Conservation (phyloP, 2,797 vertebrate genomes). For the Decapterus maruadsi region DNA sequence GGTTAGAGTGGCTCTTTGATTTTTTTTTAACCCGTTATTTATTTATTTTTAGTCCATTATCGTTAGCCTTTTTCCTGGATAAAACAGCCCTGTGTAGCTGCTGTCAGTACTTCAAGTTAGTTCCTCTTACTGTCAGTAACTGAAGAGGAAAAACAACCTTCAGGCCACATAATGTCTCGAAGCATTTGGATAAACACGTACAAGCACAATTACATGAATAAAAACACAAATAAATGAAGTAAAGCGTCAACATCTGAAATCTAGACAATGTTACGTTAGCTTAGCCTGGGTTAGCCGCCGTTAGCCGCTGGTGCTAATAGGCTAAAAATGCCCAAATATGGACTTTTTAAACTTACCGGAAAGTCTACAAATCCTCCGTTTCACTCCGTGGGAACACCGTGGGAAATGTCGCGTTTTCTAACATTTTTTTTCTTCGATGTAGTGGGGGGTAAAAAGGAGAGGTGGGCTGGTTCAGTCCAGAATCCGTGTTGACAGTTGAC, state of each 20-base stretch:
- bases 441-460: background rate
- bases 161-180: no score
- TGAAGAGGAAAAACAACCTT: background rate
- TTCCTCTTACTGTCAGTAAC: slow-evolving; percentile 27
- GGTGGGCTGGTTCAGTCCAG: slow-evolving; percentile 3
- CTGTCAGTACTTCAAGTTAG: background rate
- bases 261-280: slow-evolving; percentile 7
- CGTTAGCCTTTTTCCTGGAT: background rate
- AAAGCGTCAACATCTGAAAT: no score
- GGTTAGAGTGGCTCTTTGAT: no score
- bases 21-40: background rate
- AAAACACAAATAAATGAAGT: accelerated
- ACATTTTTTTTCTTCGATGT: slow-evolving; percentile 44
- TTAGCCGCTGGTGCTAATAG: slow-evolving; percentile 60
- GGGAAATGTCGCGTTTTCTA: slow-evolving; percentile 3
- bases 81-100: slow-evolving; percentile 20
- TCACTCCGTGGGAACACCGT: slow-evolving; percentile 9
- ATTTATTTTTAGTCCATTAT: no score
- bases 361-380: slow-evolving; percentile 34
- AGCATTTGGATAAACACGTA: accelerated
- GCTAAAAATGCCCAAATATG: slow-evolving; percentile 32
- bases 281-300: slow-evolving; percentile 20
- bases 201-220: accelerated
- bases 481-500: slow-evolving; percentile 56
- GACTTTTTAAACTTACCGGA: slow-evolving; percentile 61